phyloP scores from a whole-genome alignment of 2,113 vertebrate genomes.

The Syngnathus typhle region DNA sequence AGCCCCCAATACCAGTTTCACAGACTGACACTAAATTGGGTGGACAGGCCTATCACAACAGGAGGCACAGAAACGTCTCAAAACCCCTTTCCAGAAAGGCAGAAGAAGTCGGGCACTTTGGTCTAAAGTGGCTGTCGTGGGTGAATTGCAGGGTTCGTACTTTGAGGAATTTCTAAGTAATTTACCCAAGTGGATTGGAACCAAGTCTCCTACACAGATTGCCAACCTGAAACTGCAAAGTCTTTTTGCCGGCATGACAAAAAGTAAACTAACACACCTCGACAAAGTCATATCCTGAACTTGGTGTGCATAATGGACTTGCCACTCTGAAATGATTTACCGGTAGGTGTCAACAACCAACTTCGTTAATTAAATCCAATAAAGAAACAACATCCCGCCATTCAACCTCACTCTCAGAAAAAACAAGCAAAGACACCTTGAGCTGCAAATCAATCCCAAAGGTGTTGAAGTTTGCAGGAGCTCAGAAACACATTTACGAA shows the following conservation, averaged over 20 bases:
- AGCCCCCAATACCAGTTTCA: background rate
- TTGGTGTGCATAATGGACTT: background rate
- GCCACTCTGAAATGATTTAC: background rate
- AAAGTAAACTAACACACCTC: background rate
- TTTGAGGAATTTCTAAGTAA: background rate
- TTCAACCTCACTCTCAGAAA: background rate
- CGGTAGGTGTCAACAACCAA: background rate
- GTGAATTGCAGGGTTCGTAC: background rate
- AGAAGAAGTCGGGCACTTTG: background rate
- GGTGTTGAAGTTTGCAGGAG: background rate
- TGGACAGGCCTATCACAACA: background rate
- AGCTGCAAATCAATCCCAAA: background rate
- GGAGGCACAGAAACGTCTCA: background rate
- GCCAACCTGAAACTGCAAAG: background rate
- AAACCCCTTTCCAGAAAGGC: no score
- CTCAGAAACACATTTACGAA: background rate
- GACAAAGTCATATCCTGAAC: background rate
- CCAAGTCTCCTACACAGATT: no score
- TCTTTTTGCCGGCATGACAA: background rate
- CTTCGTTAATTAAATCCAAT: background rate
- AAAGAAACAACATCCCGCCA: background rate
- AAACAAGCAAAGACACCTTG: background rate
- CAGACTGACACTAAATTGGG: background rate
- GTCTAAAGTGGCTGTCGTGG: background rate
- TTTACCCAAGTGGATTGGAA: background rate